Base-by-base conservation (phyloP, 2,797 vertebrate genomes). In the Eidolon dupreanum region DNA sequence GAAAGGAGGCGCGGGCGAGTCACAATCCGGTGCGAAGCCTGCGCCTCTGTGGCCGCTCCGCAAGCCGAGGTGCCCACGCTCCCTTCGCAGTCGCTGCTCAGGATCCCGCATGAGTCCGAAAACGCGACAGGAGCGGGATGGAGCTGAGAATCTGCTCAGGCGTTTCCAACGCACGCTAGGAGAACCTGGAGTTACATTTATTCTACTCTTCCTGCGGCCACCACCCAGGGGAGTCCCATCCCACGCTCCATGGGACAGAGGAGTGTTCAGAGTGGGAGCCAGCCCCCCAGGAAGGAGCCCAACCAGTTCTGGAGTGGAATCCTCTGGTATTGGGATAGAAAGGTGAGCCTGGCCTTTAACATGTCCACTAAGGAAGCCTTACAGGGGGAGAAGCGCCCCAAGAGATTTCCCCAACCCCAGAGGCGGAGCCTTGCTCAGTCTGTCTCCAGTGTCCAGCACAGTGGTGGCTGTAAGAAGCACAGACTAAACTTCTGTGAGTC, bases 161-260 rank as follows among this genome's bases (percentile, higher is more conserved):
- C 9, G 1, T 66, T 55, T 10, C 24, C 46, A 41, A 19, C 5
- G 19, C 26, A 5, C 12, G 0, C 36, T 19, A 1, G 9, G 15
- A 41, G 24, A 46, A 61, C 28, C 68, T 15, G 13, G 61, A 38
- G 31, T 65, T 3, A 24, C 31, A 24, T 51, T 51, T 65, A 10
- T 33, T 81, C 81, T 55, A 55, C 31, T 49, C 31, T 10, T 22
- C 22, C 4, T 28, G 22, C 0, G 2, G 53, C 75, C 22, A 41
- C 41, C 26, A 3, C 71, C 28, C 5, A 61, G 7, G 20, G 3
- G 4, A 46, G 38, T 51, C 22, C n/a, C 31, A 24, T 61, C 31
- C 31, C 43, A 6, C 43, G 16, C 15, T 24, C 63, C 1, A 51
- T 43, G 41, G n/a, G 17, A 77, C 19, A 36, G 1, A 13, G 0